Conservation (phyloP, 2,888 invertebrate species). For the Polydrusus tereticollis region DNA sequence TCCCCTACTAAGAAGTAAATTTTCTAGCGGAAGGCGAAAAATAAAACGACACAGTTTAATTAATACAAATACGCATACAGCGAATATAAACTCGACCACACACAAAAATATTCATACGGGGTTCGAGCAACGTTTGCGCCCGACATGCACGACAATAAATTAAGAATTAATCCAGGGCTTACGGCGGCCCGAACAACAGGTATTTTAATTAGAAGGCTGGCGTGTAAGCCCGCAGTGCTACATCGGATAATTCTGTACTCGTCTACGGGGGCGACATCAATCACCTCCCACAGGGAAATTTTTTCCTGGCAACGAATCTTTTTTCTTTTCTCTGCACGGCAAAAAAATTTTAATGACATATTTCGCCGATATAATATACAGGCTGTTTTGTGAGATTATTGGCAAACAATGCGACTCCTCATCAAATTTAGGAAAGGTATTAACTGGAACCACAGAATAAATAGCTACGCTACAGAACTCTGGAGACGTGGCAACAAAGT, state of each 20-base stretch:
- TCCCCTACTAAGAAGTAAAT: too few species aligned
- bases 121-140: conserved; percentile 25
- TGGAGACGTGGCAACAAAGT: too few species aligned
- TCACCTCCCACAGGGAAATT: not conserved
- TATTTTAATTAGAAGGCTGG: conserved; percentile 34
- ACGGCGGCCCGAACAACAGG: conserved; percentile 33
- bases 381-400: too few species aligned
- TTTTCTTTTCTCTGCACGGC: not conserved
- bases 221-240: conserved; percentile 19
- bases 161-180: conserved; percentile 32
- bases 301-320: not conserved
- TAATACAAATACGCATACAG: conserved; percentile 20
- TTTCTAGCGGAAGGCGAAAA: too few species aligned
- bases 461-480: too few species aligned
- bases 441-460: too few species aligned
- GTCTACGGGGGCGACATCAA: conserved; percentile 9
- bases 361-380: too few species aligned
- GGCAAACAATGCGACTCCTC: too few species aligned
- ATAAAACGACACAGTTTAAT: not conserved
- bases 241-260: conserved; percentile 15
- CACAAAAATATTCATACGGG: conserved; percentile 26
- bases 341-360: too few species aligned
- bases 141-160: conserved; percentile 31
- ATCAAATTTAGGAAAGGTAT: too few species aligned
- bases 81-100: not conserved